Evolutionary conservation across 2,888 invertebrate species (phyloP).

Genomic region (Leptinotarsa juncta): DNA sequence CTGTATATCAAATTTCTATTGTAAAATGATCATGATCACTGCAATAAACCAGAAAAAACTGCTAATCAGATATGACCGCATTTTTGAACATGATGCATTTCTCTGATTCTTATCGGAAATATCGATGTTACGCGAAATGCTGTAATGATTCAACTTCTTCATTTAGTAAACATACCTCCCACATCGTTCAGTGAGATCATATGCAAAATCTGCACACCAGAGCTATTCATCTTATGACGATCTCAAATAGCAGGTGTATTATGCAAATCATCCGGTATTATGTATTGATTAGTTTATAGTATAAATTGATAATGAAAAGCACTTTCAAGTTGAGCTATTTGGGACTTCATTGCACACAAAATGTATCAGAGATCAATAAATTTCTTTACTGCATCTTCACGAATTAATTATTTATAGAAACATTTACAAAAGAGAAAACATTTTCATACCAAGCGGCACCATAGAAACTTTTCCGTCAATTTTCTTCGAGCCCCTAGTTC

Average conservation of each 20-base stretch:
- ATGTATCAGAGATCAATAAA: no score
- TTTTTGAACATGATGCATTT: conserved; percentile 1
- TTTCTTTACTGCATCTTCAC: no score
- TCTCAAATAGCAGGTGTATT: not conserved
- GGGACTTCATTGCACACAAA: no score
- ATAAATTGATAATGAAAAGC: no score
- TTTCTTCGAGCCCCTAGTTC: no score
- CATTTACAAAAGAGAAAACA: no score
- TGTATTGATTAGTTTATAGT: no score
- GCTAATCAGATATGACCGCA: not conserved
- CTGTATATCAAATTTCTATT: not conserved
- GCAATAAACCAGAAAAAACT: not conserved
- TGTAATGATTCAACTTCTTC: not conserved
- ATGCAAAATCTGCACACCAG: not conserved
- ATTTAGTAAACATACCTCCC: conserved; percentile 12
- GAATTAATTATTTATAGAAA: no score
- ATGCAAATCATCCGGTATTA: no score
- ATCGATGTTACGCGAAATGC: not conserved
- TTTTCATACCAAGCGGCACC: no score
- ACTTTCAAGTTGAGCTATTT: no score
- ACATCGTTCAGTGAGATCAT: not conserved
- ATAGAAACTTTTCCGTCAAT: no score
- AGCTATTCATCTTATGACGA: not conserved
- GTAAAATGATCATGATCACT: not conserved
- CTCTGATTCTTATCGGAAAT: not conserved